These are phyloP conservation scores for Muschampia plurimacula DNA, from an alignment of 2,888 invertebrate genomes.

Conservation along the genomic window DNA sequence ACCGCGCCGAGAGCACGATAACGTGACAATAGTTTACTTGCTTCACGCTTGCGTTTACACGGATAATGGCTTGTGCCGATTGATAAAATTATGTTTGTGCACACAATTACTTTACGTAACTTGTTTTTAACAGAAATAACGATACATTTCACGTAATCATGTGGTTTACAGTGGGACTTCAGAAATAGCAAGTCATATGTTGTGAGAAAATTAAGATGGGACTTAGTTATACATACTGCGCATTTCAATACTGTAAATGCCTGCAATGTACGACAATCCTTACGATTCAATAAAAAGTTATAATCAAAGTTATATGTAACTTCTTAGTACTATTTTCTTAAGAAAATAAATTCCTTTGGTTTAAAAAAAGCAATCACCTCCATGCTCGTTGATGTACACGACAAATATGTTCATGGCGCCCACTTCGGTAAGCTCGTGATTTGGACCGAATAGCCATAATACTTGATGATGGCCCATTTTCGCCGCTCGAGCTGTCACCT, in stretches of 20 bases:
- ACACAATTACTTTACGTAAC: not conserved
- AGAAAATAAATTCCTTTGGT: too few species aligned
- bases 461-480: slow-evolving; percentile 96
- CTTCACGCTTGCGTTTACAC: slow-evolving; percentile 47
- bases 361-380: slow-evolving; percentile 87
- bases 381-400: slow-evolving; percentile 93
- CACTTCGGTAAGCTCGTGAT: slow-evolving; percentile 97
- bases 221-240: not conserved
- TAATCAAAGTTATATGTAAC: too few species aligned
- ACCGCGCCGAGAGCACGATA: slow-evolving; percentile 66
- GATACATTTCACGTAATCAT: not conserved
- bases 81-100: slow-evolving; percentile 28
- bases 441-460: slow-evolving; percentile 97
- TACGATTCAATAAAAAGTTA: too few species aligned
- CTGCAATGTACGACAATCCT: too few species aligned
- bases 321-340: too few species aligned
- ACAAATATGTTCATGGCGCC: slow-evolving; percentile 99
- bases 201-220: not conserved
- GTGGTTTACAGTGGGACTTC: not conserved
- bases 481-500: slow-evolving; percentile 91
- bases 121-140: not conserved
- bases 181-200: not conserved
- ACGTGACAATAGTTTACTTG: slow-evolving; percentile 54
- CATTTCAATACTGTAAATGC: not conserved
- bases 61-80: slow-evolving; percentile 50